Evolutionary conservation across 2,797 vertebrate genomes (phyloP).

Genomic region (Acanthurus tractus): DNA sequence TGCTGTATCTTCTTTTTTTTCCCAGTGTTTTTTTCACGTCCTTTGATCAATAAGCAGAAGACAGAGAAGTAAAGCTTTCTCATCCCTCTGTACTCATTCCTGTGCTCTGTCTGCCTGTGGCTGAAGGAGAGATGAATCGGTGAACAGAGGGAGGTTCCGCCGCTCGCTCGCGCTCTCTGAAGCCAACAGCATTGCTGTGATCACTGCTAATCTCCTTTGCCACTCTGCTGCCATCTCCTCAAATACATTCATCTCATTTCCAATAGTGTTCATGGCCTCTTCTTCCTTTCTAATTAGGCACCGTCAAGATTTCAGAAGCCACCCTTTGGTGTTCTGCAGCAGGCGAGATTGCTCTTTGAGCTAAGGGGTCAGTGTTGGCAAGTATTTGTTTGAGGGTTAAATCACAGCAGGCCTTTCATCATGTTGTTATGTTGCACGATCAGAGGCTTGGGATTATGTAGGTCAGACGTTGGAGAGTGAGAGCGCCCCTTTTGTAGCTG

Average conservation of each 20-base stretch:
- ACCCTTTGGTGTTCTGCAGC: conserved; percentile 68
- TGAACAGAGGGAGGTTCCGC: conserved; percentile 76
- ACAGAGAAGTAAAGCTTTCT: conserved; percentile 75
- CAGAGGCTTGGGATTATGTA: conserved; percentile 87
- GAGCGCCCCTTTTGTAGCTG: conserved; percentile 84
- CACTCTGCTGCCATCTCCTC: conserved; percentile 79
- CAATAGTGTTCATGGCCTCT: conserved; percentile 71
- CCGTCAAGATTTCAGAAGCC: conserved; percentile 77
- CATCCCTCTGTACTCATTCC: conserved; percentile 72
- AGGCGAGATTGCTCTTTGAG: conserved; percentile 70
- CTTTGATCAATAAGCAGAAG: conserved; percentile 81
- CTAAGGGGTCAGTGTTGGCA: conserved; percentile 72
- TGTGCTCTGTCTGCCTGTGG: conserved; percentile 75
- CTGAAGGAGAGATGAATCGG: conserved; percentile 77
- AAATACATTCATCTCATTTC: conserved; percentile 80
- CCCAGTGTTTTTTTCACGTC: conserved; percentile 40
- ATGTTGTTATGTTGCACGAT: conserved; percentile 84
- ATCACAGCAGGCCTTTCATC: conserved; percentile 82
- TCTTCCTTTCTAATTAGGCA: conserved; percentile 81
- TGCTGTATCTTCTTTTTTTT: conserved; percentile 46
- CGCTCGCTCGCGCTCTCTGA: conserved; percentile 72
- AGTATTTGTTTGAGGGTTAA: conserved; percentile 83
- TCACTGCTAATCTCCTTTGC: conserved; percentile 83
- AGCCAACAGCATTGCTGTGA: conserved; percentile 80
- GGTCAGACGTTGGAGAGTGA: conserved; percentile 86